Conservation (phyloP, 2,888 invertebrate genomes). For the Adineta ricciae region DNA sequence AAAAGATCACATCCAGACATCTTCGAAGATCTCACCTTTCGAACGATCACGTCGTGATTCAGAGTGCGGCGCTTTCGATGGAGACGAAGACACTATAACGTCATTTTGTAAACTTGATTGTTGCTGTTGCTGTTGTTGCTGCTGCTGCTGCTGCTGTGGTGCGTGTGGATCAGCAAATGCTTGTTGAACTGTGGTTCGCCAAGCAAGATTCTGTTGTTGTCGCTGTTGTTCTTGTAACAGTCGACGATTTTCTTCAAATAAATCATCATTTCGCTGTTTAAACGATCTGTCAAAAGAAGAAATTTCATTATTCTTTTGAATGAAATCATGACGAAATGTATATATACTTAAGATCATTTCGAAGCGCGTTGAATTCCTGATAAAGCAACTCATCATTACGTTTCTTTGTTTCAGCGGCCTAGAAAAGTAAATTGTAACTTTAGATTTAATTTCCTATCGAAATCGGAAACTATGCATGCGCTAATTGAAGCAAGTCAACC, state of each 20-base stretch:
- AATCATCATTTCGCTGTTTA: slow-evolving; percentile 24
- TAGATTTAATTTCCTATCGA: background rate
- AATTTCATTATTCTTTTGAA: background rate
- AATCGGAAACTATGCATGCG: background rate
- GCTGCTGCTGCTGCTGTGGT: background rate
- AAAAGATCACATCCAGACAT: too few species aligned
- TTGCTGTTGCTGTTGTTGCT: background rate
- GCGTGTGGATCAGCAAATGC: background rate
- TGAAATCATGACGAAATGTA: background rate
- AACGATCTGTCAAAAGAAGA: background rate
- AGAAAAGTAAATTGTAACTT: background rate
- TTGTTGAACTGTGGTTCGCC: background rate
- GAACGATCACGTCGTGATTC: background rate
- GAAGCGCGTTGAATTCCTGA: background rate
- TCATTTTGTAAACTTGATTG: background rate
- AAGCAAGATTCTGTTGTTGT: background rate
- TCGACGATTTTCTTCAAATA: slow-evolving; percentile 24
- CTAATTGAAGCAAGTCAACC: background rate
- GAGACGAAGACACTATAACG: background rate
- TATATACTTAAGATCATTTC: background rate
- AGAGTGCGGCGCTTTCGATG: background rate
- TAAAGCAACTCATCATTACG: background rate
- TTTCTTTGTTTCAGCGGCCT: background rate
- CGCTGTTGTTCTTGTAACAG: background rate
- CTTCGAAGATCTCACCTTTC: background rate